These are phyloP conservation scores for Cyphomyrmex costatus DNA, from an alignment of 1,140 invertebrate species.

Conservation along the genomic window DNA sequence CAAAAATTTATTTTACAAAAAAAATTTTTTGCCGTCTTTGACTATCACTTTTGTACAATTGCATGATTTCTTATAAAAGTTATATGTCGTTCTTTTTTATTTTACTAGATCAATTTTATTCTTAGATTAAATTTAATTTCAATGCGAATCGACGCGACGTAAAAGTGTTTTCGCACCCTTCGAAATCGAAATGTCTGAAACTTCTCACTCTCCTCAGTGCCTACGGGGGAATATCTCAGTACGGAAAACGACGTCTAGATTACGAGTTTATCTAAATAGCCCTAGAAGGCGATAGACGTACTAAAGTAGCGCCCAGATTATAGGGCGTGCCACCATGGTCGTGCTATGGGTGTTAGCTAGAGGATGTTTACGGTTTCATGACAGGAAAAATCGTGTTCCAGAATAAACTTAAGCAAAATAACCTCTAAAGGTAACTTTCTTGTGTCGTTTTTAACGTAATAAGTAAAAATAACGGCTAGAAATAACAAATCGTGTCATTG, in stretches of 20 bases:
- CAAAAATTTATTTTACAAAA: not conserved
- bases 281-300: conserved; percentile 79
- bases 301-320: conserved; percentile 81
- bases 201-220: conserved; percentile 70
- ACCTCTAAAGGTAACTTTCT: conserved; percentile 22
- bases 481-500: conserved; percentile 6
- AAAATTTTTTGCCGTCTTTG: not conserved
- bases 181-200: conserved; percentile 54
- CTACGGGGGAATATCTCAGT: conserved; percentile 83
- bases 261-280: conserved; percentile 86
- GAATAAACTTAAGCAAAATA: conserved; percentile 66
- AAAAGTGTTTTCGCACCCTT: conserved; percentile 70
- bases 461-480: not conserved
- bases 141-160: conserved; percentile 60
- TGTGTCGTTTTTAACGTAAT: not conserved
- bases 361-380: conserved; percentile 84
- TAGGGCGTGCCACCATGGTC: conserved; percentile 68
- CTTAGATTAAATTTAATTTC: conserved; percentile 80
- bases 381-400: conserved; percentile 83
- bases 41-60: not conserved
- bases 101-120: conserved; percentile 17
- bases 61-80: not conserved
- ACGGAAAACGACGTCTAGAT: conserved; percentile 84
- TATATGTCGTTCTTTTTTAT: conserved; percentile 44
- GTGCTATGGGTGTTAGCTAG: conserved; percentile 59